These are phyloP conservation scores for Prorops nasuta DNA, from an alignment of 1,140 invertebrate species.

Conservation along the genomic window DNA sequence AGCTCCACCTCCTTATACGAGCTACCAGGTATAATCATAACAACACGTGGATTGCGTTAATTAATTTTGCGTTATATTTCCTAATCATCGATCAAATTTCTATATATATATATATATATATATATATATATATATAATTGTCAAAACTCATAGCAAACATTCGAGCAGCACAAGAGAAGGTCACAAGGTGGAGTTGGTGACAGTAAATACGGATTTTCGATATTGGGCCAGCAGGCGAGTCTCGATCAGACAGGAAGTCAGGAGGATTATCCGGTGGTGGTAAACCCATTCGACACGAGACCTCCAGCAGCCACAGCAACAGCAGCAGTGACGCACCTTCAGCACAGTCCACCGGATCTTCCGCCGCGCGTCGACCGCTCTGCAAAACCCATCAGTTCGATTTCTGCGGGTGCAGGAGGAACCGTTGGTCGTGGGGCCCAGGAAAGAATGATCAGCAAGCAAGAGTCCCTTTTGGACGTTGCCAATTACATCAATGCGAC, in stretches of 20 bases:
- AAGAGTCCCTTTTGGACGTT: constrained; percentile 53
- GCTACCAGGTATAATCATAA: constrained; percentile 52
- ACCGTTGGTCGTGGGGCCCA: constrained; percentile 58
- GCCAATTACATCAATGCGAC: constrained; percentile 61
- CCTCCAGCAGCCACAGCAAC: constrained; percentile 24
- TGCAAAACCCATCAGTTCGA: constrained; percentile 64
- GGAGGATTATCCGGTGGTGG: constrained; percentile 33
- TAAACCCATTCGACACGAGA: no score
- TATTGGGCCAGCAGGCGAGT: constrained; percentile 37
- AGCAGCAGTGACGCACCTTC: constrained; percentile 45
- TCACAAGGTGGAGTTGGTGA: constrained; percentile 54
- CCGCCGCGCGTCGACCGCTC: constrained; percentile 80
- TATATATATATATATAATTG: not conserved
- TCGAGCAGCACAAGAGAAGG: constrained; percentile 47
- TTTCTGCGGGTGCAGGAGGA: constrained; percentile 41
- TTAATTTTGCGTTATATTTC: no score
- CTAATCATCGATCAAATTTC: not conserved
- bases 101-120: not conserved
- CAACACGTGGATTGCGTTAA: no score
- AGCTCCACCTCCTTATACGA: constrained; percentile 58
- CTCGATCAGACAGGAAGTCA: constrained; percentile 33
- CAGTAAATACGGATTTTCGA: constrained; percentile 66
- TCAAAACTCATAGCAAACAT: constrained; percentile 27
- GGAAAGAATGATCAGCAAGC: constrained; percentile 56
- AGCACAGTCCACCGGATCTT: constrained; percentile 69